Evolutionary conservation across 2,113 vertebrate species (phyloP), one percentile per base, ranked within the genome.

Genomic region (Electrona antarctica): DNA sequence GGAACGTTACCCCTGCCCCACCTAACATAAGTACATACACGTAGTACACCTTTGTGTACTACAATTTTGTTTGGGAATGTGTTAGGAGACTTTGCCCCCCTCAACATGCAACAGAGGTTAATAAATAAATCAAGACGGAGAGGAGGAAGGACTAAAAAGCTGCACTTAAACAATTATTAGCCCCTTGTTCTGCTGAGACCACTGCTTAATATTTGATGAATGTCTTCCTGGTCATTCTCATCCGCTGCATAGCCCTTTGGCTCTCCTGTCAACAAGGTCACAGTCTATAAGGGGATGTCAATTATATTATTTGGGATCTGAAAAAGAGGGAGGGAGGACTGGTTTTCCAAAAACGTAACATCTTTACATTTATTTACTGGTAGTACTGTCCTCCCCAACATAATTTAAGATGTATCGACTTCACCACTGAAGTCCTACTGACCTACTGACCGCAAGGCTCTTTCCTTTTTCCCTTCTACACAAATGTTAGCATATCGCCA

Each of bases 81-180:
- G 55, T 8, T 14, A 7, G 60, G 8, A 64, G 69, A 33, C 45
- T 57, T 12, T 50, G 12, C 29, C 61, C 15, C 33, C 33, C 33
- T 41, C 15, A 14, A 14, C 15, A 71, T 54, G 69, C 54, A 41
- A 11, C 5, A 58, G 12, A 45, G 79, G 87, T 92, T 89, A 88
- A 93, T 92, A 74, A 92, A 92, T 92, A 89, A 91, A 82, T 92
- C 67, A 91, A 84, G 67, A 55, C 54, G 57, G 67, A 76, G 49
- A 21, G 48, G 55, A 80, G 75, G 78, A 80, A 83, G 75, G 65
- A 79, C 67, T 80, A 73, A 90, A 90, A 90, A 86, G 84, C 76
- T 88, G 87, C 92, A 92, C 92, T 94, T 92, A 93, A 93, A 93
- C 92, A 93, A 93, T 93, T 92, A 94, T 93, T 94, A 91, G 73